phyloP scores from a whole-genome alignment of 1,140 invertebrate species.

The Periplaneta americana region DNA sequence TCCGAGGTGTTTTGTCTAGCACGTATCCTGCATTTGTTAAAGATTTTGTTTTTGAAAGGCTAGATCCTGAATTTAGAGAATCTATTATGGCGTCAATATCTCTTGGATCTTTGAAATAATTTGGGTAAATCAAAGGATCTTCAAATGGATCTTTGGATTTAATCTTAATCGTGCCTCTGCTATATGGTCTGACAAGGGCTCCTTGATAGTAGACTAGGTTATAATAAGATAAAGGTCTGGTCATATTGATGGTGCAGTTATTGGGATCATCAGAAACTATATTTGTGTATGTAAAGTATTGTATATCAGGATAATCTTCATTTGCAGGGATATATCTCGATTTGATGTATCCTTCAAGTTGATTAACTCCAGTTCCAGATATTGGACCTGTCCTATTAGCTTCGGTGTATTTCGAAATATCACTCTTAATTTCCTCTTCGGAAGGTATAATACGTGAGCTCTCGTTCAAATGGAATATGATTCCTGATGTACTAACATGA shows the following conservation, averaged over 20 bases:
- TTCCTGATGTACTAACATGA: constrained; percentile 56
- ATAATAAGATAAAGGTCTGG: constrained; percentile 32
- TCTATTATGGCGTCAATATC: too few relatives aligned
- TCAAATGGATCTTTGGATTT: constrained; percentile 60
- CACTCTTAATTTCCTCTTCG: constrained; percentile 52
- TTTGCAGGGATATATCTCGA: constrained; percentile 33
- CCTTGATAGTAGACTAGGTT: constrained; percentile 33
- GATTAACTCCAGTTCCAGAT: constrained; percentile 53
- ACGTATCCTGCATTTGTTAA: constrained; percentile 28
- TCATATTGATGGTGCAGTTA: constrained; percentile 21
- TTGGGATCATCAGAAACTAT: constrained; percentile 14
- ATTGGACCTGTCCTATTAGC: constrained; percentile 49
- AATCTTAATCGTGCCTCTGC: constrained; percentile 48
- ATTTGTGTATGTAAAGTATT: constrained; percentile 38
- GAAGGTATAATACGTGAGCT: constrained; percentile 43
- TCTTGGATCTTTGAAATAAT: constrained; percentile 37
- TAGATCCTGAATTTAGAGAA: too few relatives aligned
- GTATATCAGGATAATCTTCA: constrained; percentile 49
- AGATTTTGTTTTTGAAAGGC: neutral
- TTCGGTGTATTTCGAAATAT: constrained; percentile 54
- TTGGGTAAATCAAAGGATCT: constrained; percentile 77
- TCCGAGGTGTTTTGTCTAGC: constrained; percentile 13
- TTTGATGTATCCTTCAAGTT: constrained; percentile 40
- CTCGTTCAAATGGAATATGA: constrained; percentile 36
- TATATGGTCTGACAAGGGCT: constrained; percentile 33